Evolutionary conservation across 2,113 vertebrate species (phyloP).

Genomic region (Hymenochirus boettgeri): DNA sequence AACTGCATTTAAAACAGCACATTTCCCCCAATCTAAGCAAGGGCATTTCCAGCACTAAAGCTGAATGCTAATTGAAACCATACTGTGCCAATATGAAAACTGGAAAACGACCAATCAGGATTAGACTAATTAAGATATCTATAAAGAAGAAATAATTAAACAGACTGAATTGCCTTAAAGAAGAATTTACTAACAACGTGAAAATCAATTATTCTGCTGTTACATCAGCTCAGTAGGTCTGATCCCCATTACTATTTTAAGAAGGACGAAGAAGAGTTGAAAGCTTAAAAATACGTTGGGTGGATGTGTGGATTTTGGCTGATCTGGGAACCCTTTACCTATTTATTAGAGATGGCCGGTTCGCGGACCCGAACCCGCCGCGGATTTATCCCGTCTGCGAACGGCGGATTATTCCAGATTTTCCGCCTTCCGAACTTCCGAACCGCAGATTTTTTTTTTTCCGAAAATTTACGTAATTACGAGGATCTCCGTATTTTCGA

Average conservation of each 20-base stretch:
- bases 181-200: slow-evolving; percentile 51
- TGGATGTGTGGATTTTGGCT: no score
- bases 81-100: slow-evolving; percentile 73
- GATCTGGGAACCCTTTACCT: no score
- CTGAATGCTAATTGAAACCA: slow-evolving; percentile 75
- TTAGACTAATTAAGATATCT: slow-evolving; percentile 77
- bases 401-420: no score
- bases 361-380: no score
- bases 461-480: no score
- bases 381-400: no score
- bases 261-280: slow-evolving; percentile 19
- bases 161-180: slow-evolving; percentile 68
- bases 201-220: slow-evolving; percentile 21
- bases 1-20: slow-evolving; percentile 58
- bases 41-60: slow-evolving; percentile 63
- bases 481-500: no score
- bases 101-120: slow-evolving; percentile 76
- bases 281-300: not conserved
- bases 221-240: not conserved
- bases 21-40: slow-evolving; percentile 47
- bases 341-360: no score
- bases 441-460: no score
- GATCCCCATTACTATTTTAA: slow-evolving; percentile 6
- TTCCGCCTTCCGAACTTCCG: no score
- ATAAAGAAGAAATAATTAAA: slow-evolving; percentile 57